Percentiles rank a stretch among this genome's conserved stretches.
These are phyloP conservation scores for Calliopsis andreniformis DNA, from an alignment of 1,140 invertebrate genomes.

Conservation along the genomic window DNA sequence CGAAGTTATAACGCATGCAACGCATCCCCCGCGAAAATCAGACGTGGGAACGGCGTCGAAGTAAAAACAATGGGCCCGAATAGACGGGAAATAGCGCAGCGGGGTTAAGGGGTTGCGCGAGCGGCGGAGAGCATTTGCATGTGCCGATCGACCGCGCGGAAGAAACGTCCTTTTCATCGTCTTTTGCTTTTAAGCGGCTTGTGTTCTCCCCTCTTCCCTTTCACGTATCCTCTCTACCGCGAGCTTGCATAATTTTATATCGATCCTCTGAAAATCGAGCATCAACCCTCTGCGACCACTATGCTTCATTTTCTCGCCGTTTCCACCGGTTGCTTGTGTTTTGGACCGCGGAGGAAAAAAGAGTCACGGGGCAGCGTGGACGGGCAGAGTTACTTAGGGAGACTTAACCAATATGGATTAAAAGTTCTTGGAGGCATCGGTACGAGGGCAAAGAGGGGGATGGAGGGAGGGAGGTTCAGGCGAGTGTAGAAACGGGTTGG, in stretches of 20 bases:
- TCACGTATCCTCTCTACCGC: neutral
- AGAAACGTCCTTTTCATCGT: constrained; percentile 67
- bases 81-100: constrained; percentile 19
- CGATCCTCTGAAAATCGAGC: neutral
- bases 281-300: neutral
- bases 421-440: constrained; percentile 69
- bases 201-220: neutral
- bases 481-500: constrained; percentile 66
- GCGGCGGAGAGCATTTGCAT: constrained; percentile 78
- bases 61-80: constrained; percentile 49
- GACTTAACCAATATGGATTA: constrained; percentile 80
- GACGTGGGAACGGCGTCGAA: constrained; percentile 19
- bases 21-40: constrained; percentile 17
- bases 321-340: neutral
- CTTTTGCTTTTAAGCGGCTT: constrained; percentile 63
- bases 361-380: constrained; percentile 70
- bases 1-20: neutral
- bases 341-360: constrained; percentile 65
- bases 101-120: constrained; percentile 46
- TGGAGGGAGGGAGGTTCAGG: constrained; percentile 40
- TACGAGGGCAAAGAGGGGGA: constrained; percentile 7
- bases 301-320: neutral
- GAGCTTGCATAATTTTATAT: neutral
- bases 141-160: constrained; percentile 77
- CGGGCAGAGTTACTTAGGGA: constrained; percentile 73